Base-by-base conservation (phyloP, 23 tunicate species). In the Ciona savignyi region DNA sequence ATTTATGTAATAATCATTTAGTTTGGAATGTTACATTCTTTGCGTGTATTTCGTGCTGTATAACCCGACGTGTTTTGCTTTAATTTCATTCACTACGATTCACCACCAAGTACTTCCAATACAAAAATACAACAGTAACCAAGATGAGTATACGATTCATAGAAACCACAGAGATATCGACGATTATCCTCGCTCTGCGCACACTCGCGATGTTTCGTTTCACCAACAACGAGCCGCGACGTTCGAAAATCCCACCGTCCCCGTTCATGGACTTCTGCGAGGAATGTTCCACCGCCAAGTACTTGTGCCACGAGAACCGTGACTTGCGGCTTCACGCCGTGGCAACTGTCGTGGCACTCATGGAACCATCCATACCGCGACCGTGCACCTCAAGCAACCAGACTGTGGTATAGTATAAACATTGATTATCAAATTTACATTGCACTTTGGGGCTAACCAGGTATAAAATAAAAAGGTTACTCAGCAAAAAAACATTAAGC, bases 131-230 rank as follows among this genome's bases (percentile, higher is more conserved):
- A n/a, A n/a, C n/a, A n/a, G n/a, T n/a, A n/a, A n/a, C n/a, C n/a
- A n/a, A n/a, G n/a, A n/a, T n/a, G n/a, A n/a, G n/a, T n/a, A n/a
- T n/a, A n/a, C n/a, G n/a, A n/a, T n/a, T n/a, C n/a, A n/a, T n/a
- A 30, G 78, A 81, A 35, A 23, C 88, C 0, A 67, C 74, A 24
- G 80, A 74, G 25, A 61, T 80, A 23, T 32, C 80, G 21, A 81
- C 80, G 15, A 70, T 84, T 60, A 82, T 68, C 22, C 85, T 91
- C 2, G 90, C 97, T 30, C 82, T 91, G 24, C 86, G 77, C 33
- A 84, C 87, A 24, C 85, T 91, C 24, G 86, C 97, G 56, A 80
- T 67, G 35, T 91, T 91, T 35, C 86, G 51, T n/a, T 91, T 84
- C 35, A 32, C 70, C 48, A 70, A 49, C 63, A 77, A 83, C 29